Percentiles rank a stretch among this genome's conserved stretches.
Evolutionary conservation across 2,113 vertebrate species (phyloP).

Genomic region (Pholis gunnellus): DNA sequence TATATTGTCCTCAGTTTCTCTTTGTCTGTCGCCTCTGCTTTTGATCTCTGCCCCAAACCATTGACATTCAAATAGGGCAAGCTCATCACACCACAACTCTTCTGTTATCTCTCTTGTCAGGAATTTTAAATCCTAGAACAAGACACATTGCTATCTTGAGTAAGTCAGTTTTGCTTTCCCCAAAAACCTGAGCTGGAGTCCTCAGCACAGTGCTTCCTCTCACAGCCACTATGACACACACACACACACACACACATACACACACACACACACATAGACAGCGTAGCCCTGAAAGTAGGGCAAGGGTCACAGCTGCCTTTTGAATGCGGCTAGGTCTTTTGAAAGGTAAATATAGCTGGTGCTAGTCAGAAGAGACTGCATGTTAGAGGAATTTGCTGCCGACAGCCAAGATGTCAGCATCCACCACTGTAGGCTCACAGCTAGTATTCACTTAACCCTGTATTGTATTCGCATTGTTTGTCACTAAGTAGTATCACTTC

Average conservation of each 20-base stretch:
- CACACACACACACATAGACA: slow-evolving; percentile 24
- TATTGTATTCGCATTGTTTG: background rate
- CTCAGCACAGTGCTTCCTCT: slow-evolving; percentile 25
- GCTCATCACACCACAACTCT: background rate
- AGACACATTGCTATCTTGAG: background rate
- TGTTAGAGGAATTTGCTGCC: slow-evolving; percentile 11
- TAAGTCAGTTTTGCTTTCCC: slow-evolving; percentile 11
- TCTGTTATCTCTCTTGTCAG: background rate
- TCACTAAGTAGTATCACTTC: background rate
- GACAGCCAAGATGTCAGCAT: slow-evolving; percentile 2
- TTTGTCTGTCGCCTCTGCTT: background rate
- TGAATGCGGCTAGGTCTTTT: slow-evolving; percentile 72
- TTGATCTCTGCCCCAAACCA: slow-evolving; percentile 9
- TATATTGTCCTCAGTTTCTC: slow-evolving; percentile 2
- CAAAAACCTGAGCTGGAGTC: slow-evolving; percentile 16
- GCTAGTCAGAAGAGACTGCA: slow-evolving; percentile 35
- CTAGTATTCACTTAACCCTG: background rate
- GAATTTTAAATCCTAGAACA: background rate
- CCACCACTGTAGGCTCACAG: background rate
- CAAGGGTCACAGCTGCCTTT: slow-evolving; percentile 75
- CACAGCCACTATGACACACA: slow-evolving; percentile 11
- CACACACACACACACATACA: slow-evolving; percentile 25
- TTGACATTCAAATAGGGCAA: slow-evolving; percentile 28
- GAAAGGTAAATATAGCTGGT: slow-evolving; percentile 77
- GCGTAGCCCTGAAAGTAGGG: slow-evolving; percentile 73